Percentiles rank a stretch among this genome's conserved stretches.
Conservation (phyloP, 1,140 invertebrate species). For the Pseudoatta argentina region DNA sequence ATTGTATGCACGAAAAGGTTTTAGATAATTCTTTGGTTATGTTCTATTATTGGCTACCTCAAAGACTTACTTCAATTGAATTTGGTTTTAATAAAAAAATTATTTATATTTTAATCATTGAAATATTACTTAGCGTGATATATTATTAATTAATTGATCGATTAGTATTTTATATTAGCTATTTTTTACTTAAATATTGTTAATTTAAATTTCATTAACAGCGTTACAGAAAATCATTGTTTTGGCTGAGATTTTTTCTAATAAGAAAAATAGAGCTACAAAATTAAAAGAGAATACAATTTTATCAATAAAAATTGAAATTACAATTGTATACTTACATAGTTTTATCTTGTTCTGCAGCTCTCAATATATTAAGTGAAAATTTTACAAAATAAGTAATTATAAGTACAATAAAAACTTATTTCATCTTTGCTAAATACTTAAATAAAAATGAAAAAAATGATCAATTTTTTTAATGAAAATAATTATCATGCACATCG, state of each 20-base stretch:
- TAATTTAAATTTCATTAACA: not conserved
- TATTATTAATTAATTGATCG: not conserved
- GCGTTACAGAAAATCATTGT: not conserved
- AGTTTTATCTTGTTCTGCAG: not conserved
- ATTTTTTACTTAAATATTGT: not conserved
- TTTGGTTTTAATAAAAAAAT: not conserved
- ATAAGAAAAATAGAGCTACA: not conserved
- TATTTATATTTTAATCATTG: not conserved
- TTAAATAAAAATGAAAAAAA: not conserved
- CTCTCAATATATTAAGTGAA: not conserved
- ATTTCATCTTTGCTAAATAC: conserved; percentile 24
- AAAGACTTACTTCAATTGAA: not conserved
- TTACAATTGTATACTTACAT: not conserved
- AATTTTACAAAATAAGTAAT: not conserved
- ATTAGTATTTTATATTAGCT: not conserved
- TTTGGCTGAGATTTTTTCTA: not conserved
- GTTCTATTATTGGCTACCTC: not conserved
- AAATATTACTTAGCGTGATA: not conserved
- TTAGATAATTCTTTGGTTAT: not conserved
- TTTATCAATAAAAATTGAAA: conserved; percentile 9
- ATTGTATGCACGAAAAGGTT: too few relatives aligned
- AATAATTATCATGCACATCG: not conserved
- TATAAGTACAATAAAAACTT: conserved; percentile 10
- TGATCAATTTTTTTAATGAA: not conserved
- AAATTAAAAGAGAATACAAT: not conserved